Percentiles rank a stretch among this genome's conserved stretches.
Conservation (phyloP, 2,113 vertebrate genomes). For the Ursus arctos region DNA sequence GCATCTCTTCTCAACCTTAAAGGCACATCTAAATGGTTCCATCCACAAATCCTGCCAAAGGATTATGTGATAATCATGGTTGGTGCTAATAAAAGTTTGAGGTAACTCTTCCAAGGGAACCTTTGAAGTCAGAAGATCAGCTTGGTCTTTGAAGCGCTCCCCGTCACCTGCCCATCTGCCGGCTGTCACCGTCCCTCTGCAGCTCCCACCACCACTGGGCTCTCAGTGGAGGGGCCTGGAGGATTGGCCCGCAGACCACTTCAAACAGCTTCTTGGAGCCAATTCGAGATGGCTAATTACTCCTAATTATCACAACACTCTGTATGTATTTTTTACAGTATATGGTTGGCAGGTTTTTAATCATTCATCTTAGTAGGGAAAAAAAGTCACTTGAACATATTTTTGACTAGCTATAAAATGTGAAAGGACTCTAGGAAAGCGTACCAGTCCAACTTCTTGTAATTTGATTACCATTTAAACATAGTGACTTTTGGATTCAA, state of each 20-base stretch:
- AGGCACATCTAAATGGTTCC: background rate
- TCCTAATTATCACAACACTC: background rate
- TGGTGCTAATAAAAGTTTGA: background rate
- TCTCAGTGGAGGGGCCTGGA: background rate
- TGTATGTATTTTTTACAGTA: background rate
- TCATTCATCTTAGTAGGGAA: background rate
- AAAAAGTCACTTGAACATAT: background rate
- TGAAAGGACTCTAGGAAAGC: background rate
- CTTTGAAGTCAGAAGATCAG: conserved; percentile 20
- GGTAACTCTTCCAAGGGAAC: background rate
- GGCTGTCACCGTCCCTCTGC: rapidly evolving
- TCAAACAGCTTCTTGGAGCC: background rate
- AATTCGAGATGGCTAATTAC: background rate
- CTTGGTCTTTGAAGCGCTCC: background rate
- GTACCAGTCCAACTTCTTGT: background rate
- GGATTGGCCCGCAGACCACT: background rate
- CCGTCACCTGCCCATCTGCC: background rate
- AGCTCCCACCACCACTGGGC: rapidly evolving
- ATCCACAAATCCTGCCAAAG: background rate
- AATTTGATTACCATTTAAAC: background rate
- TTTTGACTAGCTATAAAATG: background rate
- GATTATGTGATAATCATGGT: background rate
- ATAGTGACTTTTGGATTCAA: background rate
- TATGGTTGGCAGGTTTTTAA: background rate
- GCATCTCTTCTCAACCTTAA: background rate